These are phyloP conservation scores for Neoniphon sammara DNA, from an alignment of 2,797 vertebrate genomes.

Conservation along the genomic window DNA sequence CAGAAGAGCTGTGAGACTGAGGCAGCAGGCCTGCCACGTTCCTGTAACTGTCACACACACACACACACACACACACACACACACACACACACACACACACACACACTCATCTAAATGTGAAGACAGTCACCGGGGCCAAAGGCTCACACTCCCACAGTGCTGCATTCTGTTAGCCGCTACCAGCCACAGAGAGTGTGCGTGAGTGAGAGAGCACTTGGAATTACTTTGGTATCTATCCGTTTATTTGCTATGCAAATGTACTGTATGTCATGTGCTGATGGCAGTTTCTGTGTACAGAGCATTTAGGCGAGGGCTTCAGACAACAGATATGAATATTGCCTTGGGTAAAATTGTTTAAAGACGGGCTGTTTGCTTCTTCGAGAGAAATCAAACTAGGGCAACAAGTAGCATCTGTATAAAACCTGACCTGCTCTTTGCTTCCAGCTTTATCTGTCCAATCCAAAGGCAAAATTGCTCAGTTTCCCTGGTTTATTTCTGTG, in stretches of 20 bases:
- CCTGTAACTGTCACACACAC: constrained; percentile 27
- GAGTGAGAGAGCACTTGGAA: background rate
- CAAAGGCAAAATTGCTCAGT: background rate
- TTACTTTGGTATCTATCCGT: background rate
- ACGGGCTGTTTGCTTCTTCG: constrained; percentile 13
- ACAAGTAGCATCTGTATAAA: background rate
- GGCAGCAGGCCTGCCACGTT: background rate
- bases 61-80: constrained; percentile 14
- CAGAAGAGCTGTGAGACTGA: constrained; percentile 33
- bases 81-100: constrained; percentile 15
- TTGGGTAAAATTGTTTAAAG: background rate
- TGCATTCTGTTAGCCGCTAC: constrained; percentile 21
- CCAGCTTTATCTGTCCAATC: background rate
- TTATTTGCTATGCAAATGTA: constrained; percentile 10
- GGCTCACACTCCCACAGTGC: constrained; percentile 28
- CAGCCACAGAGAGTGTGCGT: background rate
- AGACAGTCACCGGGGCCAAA: constrained; percentile 48
- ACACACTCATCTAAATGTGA: constrained; percentile 33
- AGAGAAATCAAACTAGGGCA: background rate
- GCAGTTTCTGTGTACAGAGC: background rate
- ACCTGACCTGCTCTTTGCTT: background rate
- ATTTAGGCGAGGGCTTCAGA: too few species aligned
- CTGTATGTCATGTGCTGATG: background rate
- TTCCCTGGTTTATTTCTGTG: constrained; percentile 1
- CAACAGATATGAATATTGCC: constrained; percentile 17